A percentile compares a stretch with the other conserved stretches of the same genome.
phyloP scores from a whole-genome alignment of 2,113 vertebrate genomes.

The Archocentrus centrarchus region DNA sequence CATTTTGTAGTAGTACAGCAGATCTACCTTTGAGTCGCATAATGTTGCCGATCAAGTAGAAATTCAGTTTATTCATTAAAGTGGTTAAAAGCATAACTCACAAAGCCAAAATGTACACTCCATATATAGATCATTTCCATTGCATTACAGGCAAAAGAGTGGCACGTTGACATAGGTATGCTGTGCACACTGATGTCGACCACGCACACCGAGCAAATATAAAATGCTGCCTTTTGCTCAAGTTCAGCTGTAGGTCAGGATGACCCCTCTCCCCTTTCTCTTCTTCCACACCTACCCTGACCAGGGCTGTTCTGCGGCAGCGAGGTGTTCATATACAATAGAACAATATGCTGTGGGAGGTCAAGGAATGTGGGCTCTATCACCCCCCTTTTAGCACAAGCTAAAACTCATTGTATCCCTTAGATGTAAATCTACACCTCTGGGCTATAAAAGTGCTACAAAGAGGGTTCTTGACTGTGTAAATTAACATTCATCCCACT shows the following conservation, averaged over 20 bases:
- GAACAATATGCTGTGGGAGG: constrained; percentile 82
- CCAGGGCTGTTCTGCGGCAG: constrained; percentile 38
- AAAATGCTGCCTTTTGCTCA: constrained; percentile 53
- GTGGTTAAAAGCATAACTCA: constrained; percentile 25
- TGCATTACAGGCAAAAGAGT: constrained; percentile 1
- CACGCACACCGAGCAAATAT: constrained; percentile 29
- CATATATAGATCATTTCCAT: not conserved
- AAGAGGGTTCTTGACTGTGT: constrained; percentile 82
- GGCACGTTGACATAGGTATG: constrained; percentile 29
- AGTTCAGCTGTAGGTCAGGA: constrained; percentile 74
- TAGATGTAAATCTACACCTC: constrained; percentile 84
- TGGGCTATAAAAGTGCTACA: constrained; percentile 80
- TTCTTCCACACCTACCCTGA: constrained; percentile 58
- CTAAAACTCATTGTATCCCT: constrained; percentile 79
- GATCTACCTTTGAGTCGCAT: constrained; percentile 37
- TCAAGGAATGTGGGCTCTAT: constrained; percentile 80
- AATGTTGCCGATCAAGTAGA: constrained; percentile 18
- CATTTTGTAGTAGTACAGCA: constrained; percentile 46
- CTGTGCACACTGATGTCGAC: constrained; percentile 12
- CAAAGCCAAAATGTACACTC: constrained; percentile 1
- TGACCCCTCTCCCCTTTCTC: constrained; percentile 21
- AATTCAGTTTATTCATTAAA: not conserved
- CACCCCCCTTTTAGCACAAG: constrained; percentile 76
- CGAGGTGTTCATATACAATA: constrained; percentile 78
- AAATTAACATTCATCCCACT: constrained; percentile 83